Conservation (phyloP, 2,113 vertebrate genomes). For the Pterocles orientalis region DNA sequence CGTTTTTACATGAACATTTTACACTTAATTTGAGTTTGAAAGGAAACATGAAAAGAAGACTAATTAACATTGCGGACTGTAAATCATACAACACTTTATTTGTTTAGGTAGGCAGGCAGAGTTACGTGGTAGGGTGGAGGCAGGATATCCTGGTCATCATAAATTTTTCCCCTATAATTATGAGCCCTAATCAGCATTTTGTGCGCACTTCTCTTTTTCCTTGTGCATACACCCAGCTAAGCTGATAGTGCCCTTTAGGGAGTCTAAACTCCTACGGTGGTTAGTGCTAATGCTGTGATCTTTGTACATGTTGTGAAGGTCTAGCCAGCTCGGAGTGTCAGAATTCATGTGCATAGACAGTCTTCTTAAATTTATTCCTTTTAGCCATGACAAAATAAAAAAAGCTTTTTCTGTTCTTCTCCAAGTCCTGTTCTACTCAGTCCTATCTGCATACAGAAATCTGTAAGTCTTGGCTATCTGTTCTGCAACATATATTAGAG, state of each 20-base stretch:
- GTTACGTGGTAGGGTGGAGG: conserved; percentile 68
- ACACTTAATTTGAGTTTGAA: neutral
- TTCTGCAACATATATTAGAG: neutral
- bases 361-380: neutral
- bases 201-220: neutral
- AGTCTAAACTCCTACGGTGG: neutral
- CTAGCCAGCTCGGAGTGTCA: neutral
- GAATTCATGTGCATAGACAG: fast-evolving
- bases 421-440: neutral
- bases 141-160: conserved; percentile 81
- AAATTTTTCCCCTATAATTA: conserved; percentile 57
- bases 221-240: neutral
- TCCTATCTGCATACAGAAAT: neutral
- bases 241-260: neutral
- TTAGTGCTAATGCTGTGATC: neutral
- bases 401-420: neutral
- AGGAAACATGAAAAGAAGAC: neutral
- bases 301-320: neutral
- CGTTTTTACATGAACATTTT: neutral
- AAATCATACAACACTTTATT: conserved; percentile 20
- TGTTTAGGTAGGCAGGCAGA: conserved; percentile 48
- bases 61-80: neutral
- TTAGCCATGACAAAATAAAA: neutral
- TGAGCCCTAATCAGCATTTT: conserved; percentile 10
- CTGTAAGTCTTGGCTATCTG: neutral